Conservation (phyloP, 2,797 vertebrate genomes). For the Hoplostethus mediterraneus region DNA sequence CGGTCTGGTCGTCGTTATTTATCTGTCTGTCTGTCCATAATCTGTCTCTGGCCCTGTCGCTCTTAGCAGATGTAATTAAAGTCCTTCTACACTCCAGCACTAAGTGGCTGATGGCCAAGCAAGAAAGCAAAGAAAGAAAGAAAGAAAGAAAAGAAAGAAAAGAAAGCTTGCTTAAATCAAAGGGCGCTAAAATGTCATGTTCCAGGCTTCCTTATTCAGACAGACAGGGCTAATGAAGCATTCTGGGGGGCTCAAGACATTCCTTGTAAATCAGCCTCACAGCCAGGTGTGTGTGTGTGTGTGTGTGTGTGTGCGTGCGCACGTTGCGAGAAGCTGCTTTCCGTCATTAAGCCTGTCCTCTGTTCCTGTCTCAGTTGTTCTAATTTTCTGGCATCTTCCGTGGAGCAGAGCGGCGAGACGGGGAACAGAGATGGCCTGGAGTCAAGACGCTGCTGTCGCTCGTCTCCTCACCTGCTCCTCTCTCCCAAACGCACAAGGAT, state of each 20-base stretch:
- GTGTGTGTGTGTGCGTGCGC: neutral
- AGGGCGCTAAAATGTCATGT: neutral
- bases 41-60: too few species aligned
- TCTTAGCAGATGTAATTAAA: too few species aligned
- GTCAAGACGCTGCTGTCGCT: slow-evolving; percentile 42
- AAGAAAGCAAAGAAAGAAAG: neutral
- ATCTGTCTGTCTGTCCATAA: too few species aligned
- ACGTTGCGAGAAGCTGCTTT: slow-evolving; percentile 34
- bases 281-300: neutral
- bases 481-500: slow-evolving; percentile 42
- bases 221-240: slow-evolving; percentile 6
- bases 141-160: too few species aligned
- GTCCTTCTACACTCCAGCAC: too few species aligned
- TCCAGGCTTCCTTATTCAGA: neutral
- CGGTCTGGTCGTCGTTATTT: too few species aligned
- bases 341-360: slow-evolving; percentile 51
- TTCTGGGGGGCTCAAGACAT: slow-evolving; percentile 1
- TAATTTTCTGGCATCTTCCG: slow-evolving; percentile 33
- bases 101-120: neutral
- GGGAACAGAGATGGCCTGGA: slow-evolving; percentile 8
- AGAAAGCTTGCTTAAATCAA: too few species aligned
- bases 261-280: slow-evolving; percentile 4
- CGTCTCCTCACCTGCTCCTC: slow-evolving; percentile 30
- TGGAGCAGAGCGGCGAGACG: slow-evolving; percentile 39
- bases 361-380: slow-evolving; percentile 25